Evolutionary conservation across 2,888 invertebrate species (phyloP).

Genomic region (Eupithecia pulchellata): DNA sequence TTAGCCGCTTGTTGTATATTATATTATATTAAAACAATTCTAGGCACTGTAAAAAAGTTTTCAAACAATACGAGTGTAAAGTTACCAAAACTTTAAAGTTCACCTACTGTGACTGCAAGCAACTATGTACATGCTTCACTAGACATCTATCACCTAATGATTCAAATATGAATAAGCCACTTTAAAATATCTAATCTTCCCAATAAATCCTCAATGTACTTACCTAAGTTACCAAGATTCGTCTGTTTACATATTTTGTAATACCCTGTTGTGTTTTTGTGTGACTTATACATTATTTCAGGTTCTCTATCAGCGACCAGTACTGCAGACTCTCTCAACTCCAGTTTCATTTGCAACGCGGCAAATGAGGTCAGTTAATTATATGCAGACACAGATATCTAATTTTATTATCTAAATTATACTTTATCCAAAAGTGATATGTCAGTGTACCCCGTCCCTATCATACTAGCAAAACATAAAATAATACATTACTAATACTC

Average conservation of each 20-base stretch:
- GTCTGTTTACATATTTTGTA: not conserved
- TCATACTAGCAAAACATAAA: no score
- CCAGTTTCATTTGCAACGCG: conserved; percentile 93
- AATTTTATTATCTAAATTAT: no score
- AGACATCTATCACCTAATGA: not conserved
- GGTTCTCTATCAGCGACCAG: conserved; percentile 93
- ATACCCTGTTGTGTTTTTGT: not conserved
- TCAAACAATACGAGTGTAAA: conserved; percentile 59
- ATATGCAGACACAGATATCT: not conserved
- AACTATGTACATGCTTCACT: no score
- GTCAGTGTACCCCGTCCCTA: no score
- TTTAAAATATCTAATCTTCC: no score
- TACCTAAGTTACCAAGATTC: no score
- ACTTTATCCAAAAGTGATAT: no score
- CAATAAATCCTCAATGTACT: no score
- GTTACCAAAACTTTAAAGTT: conserved; percentile 60
- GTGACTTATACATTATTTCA: conserved; percentile 53
- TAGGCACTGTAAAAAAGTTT: conserved; percentile 57
- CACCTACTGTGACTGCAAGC: conserved; percentile 65
- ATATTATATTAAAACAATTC: conserved; percentile 54
- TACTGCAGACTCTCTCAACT: conserved; percentile 94
- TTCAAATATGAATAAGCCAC: not conserved
- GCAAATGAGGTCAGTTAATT: conserved; percentile 88
- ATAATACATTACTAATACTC: no score
- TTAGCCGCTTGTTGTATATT: not conserved